Conservation (phyloP, 2,113 vertebrate species). For the Poeciliopsis occidentalis region DNA sequence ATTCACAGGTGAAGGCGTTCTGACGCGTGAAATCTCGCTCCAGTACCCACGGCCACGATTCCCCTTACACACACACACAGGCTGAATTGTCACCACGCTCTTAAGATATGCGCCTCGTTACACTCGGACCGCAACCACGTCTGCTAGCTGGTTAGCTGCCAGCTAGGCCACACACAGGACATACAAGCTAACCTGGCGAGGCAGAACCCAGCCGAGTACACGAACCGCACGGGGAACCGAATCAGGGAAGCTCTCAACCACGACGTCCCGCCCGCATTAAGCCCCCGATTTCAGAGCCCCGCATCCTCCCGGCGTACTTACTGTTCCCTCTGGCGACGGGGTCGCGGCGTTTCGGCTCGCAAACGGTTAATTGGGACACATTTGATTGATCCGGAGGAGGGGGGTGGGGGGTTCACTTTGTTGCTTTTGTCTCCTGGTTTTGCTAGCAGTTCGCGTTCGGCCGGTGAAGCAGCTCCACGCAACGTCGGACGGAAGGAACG, state of each 20-base stretch:
- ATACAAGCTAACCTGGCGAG: conserved; percentile 76
- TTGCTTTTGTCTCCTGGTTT: conserved; percentile 85
- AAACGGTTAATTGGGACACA: conserved; percentile 80
- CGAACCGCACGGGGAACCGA: conserved; percentile 79
- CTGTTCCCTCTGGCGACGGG: conserved; percentile 43
- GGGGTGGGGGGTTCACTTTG: conserved; percentile 74
- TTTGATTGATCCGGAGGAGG: conserved; percentile 77
- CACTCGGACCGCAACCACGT: conserved; percentile 35
- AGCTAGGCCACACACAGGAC: conserved; percentile 78
- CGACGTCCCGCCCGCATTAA: conserved; percentile 26
- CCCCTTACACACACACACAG: neutral
- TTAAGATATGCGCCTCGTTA: no score
- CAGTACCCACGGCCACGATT: neutral
- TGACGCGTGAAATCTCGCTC: conserved; percentile 41
- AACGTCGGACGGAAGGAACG: conserved; percentile 82
- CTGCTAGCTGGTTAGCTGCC: conserved; percentile 70
- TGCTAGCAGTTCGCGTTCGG: conserved; percentile 72
- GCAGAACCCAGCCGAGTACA: conserved; percentile 81
- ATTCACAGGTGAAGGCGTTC: conserved; percentile 11
- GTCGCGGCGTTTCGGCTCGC: conserved; percentile 57
- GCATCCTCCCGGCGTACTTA: conserved; percentile 50
- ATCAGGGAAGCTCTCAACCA: conserved; percentile 63
- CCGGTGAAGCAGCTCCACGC: conserved; percentile 80
- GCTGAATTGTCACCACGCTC: no score
- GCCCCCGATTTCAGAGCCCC: neutral